Percentiles rank a stretch among this genome's conserved stretches.
Evolutionary conservation across 2,888 invertebrate genomes (phyloP).

Genomic region (Zaprionus bogoriensis): DNA sequence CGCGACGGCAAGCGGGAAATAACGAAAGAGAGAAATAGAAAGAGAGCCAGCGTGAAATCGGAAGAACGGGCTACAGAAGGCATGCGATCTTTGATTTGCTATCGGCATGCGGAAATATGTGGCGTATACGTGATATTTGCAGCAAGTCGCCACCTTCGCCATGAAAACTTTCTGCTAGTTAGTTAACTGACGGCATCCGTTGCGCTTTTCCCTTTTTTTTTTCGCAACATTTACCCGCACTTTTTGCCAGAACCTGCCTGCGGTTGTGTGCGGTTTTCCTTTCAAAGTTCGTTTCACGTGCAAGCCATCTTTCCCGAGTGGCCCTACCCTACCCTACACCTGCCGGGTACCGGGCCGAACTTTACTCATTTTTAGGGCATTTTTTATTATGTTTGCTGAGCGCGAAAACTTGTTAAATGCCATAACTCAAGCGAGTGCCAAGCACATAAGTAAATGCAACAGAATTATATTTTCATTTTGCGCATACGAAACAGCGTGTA

Average conservation of each 20-base stretch:
- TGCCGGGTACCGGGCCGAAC: too few relatives aligned
- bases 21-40: neutral
- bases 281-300: conserved; percentile 5
- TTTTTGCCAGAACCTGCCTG: conserved; percentile 1
- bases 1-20: neutral
- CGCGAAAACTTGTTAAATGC: conserved; percentile 1
- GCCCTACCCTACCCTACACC: neutral
- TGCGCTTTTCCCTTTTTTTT: neutral
- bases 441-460: neutral
- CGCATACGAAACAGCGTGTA: neutral
- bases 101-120: conserved; percentile 4
- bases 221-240: conserved; percentile 7
- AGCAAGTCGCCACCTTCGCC: conserved; percentile 4
- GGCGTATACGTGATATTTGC: conserved; percentile 31
- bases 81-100: conserved; percentile 36
- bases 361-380: neutral
- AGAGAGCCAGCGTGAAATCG: too few relatives aligned
- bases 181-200: conserved; percentile 6
- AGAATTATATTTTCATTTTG: conserved; percentile 1
- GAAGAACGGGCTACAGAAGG: neutral
- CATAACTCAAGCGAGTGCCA: conserved; percentile 1
- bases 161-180: conserved; percentile 3
- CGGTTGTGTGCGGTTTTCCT: conserved; percentile 17
- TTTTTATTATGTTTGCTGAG: neutral
- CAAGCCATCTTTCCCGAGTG: neutral